Evolutionary conservation across 2,113 vertebrate genomes (phyloP), one percentile per base, ranked within the genome.

Genomic region (Dasyornis broadbenti): DNA sequence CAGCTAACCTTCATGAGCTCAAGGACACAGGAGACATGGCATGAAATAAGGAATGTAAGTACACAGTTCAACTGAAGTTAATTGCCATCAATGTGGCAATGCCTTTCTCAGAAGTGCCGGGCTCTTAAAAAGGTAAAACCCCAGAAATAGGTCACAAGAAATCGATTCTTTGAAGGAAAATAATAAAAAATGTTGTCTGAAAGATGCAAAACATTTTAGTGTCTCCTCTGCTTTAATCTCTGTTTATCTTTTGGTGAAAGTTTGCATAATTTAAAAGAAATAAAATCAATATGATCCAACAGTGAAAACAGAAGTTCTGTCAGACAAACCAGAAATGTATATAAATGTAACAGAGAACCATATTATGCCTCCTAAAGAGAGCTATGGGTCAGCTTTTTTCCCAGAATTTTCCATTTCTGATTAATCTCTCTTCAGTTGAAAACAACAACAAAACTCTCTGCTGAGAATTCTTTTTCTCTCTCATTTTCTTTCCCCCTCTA

Each of bases 71-170:
- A 23, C 2, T 40, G 66, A 79, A 82, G 28, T 21, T 31, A 4
- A 2, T 9, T 30, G 44, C 11, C 13, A 33, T n/a, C 47, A 30
- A 6, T 2, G 13, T 50, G 37, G 6, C 42, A 63, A 65, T 0
- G 1, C 30, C 31, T 64, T 61, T 70, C 47, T 72, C 75, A 71
- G 52, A 82, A 61, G 27, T 56, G 14, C 35, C 37, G 49, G 31
- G 21, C 7, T 61, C 50, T 60, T 44, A 52, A 33, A 10, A 56
- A 70, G 40, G 10, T 11, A 65, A 35, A 92, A 82, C 28, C 0
- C 7, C 24, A 89, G 31, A 15, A 42, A 50, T 4, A 24, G 44
- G 86, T 90, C 63, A 76, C 7, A 53, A 61, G 18, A 45, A 91
- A 83, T 31, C 61, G 30, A n/a, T 13, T 71, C 13, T 53, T 66